Evolutionary conservation across 2,113 vertebrate genomes (phyloP).

Genomic region (Thamnophis sirtalis): DNA sequence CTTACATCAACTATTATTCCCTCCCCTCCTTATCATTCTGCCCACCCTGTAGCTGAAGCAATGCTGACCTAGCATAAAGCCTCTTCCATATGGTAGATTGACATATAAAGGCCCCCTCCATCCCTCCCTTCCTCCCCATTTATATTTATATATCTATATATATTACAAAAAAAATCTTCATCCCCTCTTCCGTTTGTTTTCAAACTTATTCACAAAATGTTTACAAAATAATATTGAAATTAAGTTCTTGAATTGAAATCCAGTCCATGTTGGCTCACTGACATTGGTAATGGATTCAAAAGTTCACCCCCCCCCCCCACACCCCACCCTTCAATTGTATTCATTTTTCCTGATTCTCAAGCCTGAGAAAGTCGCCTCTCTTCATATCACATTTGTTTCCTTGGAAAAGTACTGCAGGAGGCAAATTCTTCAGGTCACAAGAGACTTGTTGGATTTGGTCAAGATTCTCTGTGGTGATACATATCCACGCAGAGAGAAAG

Average conservation of each 20-base stretch:
- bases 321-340: background rate
- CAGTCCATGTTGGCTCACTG: background rate
- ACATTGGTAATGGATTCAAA: background rate
- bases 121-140: background rate
- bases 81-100: background rate
- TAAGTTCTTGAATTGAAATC: background rate
- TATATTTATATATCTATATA: background rate
- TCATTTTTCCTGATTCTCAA: background rate
- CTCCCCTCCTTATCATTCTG: background rate
- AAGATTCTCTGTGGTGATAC: background rate
- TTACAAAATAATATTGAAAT: slow-evolving; percentile 43
- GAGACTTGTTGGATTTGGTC: background rate
- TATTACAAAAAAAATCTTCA: slow-evolving; percentile 7
- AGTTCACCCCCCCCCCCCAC: background rate
- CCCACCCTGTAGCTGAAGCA: background rate
- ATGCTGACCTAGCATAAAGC: background rate
- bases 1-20: background rate
- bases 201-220: slow-evolving; percentile 19
- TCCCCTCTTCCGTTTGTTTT: background rate
- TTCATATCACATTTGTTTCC: background rate
- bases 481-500: background rate
- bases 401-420: rapidly evolving
- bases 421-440: background rate
- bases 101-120: background rate
- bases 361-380: background rate